A percentile compares a stretch with the other conserved stretches of the same genome.
These are phyloP conservation scores for Rhopalosiphum padi DNA, from an alignment of 1,140 invertebrate species.

Conservation along the genomic window DNA sequence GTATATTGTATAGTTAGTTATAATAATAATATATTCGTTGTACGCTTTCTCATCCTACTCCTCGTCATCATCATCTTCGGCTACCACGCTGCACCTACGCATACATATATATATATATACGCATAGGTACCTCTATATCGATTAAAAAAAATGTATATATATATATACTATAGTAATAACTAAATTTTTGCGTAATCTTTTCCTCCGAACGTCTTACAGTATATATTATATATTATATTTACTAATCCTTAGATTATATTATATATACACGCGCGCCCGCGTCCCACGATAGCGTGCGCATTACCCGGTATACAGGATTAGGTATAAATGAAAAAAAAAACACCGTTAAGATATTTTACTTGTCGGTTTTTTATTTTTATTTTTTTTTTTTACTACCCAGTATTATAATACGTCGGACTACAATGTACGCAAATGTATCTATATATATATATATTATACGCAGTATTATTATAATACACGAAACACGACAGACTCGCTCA, in stretches of 20 bases:
- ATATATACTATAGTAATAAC: neutral
- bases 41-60: neutral
- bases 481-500: neutral
- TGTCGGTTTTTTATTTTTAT: neutral
- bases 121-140: neutral
- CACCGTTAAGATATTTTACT: neutral
- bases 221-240: neutral
- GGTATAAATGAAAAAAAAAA: neutral
- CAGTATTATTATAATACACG: neutral
- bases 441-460: neutral
- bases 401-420: neutral
- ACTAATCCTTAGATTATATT: constrained; percentile 13
- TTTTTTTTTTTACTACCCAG: neutral
- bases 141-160: neutral
- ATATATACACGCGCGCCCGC: neutral
- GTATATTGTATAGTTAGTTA: neutral
- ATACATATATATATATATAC: neutral
- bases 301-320: constrained; percentile 8
- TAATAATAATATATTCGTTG: neutral
- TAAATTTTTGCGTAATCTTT: neutral
- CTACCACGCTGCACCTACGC: neutral
- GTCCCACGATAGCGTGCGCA: neutral
- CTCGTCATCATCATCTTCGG: neutral
- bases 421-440: neutral
- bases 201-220: neutral